Evolutionary conservation across 1,140 invertebrate genomes (phyloP).

Genomic region (Dreissena rostriformis): DNA sequence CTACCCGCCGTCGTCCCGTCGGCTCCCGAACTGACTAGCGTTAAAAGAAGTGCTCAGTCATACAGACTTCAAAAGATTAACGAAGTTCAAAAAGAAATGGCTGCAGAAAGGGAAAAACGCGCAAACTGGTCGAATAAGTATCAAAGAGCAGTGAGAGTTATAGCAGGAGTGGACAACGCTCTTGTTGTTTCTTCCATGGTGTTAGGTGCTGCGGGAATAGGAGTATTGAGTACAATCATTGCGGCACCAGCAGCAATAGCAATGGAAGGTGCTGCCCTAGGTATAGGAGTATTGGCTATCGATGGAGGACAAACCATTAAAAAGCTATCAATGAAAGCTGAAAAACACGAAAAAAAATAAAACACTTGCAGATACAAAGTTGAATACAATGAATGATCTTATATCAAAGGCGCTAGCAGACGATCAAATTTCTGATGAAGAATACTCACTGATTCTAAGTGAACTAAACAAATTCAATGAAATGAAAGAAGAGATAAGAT

Average conservation of each 20-base stretch:
- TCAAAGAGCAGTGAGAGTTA: neutral
- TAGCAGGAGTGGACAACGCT: neutral
- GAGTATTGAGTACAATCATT: slow-evolving; percentile 3
- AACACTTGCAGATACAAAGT: neutral
- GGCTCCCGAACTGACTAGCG: too few species aligned
- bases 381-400: neutral
- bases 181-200: neutral
- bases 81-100: neutral
- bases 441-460: neutral
- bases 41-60: too few species aligned
- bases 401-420: slow-evolving; percentile 1
- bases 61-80: slow-evolving; percentile 2
- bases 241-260: slow-evolving; percentile 1
- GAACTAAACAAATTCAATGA: neutral
- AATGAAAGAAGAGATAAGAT: slow-evolving; percentile 15
- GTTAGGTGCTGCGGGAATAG: slow-evolving; percentile 1
- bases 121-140: neutral
- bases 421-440: neutral
- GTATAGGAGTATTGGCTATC: neutral
- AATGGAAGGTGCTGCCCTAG: slow-evolving; percentile 1
- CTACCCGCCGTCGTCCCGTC: too few species aligned
- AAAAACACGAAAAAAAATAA: slow-evolving; percentile 16
- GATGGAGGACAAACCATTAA: neutral
- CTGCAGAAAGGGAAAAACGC: slow-evolving; percentile 11
- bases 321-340: neutral